phyloP scores from a whole-genome alignment of 2,797 vertebrate genomes.

The Artibeus lituratus region DNA sequence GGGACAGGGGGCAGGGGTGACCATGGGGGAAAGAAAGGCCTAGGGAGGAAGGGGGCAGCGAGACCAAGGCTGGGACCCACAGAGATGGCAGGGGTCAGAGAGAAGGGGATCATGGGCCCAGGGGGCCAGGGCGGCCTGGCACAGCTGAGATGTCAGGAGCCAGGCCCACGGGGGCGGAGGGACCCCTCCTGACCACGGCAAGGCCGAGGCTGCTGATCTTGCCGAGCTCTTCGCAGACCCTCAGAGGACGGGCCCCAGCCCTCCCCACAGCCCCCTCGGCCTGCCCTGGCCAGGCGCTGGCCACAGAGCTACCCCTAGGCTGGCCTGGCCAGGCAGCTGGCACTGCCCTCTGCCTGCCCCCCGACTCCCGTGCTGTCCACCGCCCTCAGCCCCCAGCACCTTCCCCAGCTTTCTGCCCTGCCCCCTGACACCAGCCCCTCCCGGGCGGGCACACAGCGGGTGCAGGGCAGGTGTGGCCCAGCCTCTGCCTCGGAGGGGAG shows the following conservation, averaged over 20 bases:
- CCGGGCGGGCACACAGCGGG: neutral
- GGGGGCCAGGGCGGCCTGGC: neutral
- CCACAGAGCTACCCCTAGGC: neutral
- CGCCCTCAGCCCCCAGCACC: neutral
- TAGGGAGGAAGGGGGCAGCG: neutral
- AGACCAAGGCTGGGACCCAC: neutral
- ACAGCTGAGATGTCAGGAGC: neutral
- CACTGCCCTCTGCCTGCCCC: neutral
- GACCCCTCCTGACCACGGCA: neutral
- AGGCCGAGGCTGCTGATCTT: neutral
- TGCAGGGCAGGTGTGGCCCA: neutral
- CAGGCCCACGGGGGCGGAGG: neutral
- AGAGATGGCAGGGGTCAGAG: neutral
- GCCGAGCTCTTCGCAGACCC: neutral
- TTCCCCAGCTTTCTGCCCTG: neutral
- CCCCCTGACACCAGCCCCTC: neutral
- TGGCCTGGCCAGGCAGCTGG: fast-evolving
- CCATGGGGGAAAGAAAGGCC: neutral
- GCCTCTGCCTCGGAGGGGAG: neutral
- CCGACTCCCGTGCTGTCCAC: neutral
- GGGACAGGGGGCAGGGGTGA: too few relatives aligned
- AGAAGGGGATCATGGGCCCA: neutral
- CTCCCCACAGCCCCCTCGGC: neutral
- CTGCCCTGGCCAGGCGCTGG: too few relatives aligned
- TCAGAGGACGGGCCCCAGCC: neutral